A percentile compares a stretch with the other conserved stretches of the same genome.
Evolutionary conservation across 2,888 invertebrate genomes (phyloP).

Genomic region (Gryllus longicercus): DNA sequence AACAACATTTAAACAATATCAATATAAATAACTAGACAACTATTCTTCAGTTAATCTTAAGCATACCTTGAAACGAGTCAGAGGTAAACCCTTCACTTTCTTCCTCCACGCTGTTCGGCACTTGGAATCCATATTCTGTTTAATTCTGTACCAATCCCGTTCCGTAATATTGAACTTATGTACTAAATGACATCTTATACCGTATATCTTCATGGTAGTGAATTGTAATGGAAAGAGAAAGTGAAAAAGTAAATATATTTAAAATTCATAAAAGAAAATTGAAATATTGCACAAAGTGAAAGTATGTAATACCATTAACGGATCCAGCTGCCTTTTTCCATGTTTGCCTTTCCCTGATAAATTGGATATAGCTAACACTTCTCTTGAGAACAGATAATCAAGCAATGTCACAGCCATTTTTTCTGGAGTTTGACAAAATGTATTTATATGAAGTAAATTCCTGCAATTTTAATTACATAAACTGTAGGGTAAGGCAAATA

Average conservation of each 20-base stretch:
- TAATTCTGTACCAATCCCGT: conserved; percentile 53
- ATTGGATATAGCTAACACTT: conserved; percentile 52
- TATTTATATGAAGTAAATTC: conserved; percentile 50
- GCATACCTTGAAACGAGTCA: conserved; percentile 32
- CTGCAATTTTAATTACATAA: conserved; percentile 37
- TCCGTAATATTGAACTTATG: conserved; percentile 51
- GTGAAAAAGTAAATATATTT: conserved; percentile 23
- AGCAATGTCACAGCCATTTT: conserved; percentile 54
- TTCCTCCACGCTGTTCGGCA: conserved; percentile 51
- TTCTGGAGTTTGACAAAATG: conserved; percentile 52
- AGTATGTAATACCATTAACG: conserved; percentile 46
- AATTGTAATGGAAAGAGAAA: too few relatives aligned
- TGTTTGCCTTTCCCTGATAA: conserved; percentile 53
- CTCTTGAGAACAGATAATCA: conserved; percentile 52
- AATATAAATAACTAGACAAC: too few relatives aligned
- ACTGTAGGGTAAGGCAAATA: neutral
- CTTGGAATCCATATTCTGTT: conserved; percentile 54
- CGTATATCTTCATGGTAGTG: conserved; percentile 40
- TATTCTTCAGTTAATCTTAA: too few relatives aligned
- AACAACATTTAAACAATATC: too few relatives aligned
- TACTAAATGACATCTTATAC: conserved; percentile 49
- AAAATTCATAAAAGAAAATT: too few relatives aligned
- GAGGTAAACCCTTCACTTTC: conserved; percentile 37
- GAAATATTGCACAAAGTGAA: too few relatives aligned
- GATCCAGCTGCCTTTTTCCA: conserved; percentile 53